These are phyloP conservation scores for Hyppa rectilinea DNA, from an alignment of 2,888 invertebrate species.

Conservation along the genomic window DNA sequence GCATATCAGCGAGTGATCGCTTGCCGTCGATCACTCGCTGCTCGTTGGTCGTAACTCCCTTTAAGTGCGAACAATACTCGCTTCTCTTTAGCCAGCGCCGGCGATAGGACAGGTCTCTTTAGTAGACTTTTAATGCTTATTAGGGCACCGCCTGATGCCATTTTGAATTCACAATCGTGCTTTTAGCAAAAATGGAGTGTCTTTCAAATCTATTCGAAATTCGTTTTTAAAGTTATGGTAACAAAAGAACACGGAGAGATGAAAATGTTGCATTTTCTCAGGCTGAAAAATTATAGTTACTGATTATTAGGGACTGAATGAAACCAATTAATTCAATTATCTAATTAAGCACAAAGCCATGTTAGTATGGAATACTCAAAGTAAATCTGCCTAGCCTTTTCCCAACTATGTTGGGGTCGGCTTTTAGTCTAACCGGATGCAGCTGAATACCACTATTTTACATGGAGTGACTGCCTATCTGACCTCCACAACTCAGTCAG, in stretches of 20 bases:
- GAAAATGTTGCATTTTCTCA: background rate
- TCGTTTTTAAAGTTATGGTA: background rate
- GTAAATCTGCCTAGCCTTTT: no score
- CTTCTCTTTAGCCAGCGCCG: background rate
- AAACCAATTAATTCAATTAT: background rate
- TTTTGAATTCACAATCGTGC: slow-evolving; percentile 28
- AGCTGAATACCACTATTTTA: no score
- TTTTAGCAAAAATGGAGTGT: slow-evolving; percentile 11
- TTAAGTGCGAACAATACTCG: background rate
- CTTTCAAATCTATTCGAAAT: slow-evolving; percentile 17
- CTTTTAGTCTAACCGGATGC: no score
- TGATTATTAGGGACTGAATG: background rate
- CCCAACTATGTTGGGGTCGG: no score
- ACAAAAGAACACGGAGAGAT: background rate
- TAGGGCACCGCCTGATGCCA: slow-evolving; percentile 10
- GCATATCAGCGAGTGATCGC: background rate
- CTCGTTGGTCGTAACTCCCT: background rate
- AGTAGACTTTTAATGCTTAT: slow-evolving; percentile 27
- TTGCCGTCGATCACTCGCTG: no score
- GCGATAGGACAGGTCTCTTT: background rate
- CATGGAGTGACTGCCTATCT: no score
- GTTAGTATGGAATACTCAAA: no score
- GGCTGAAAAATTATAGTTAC: background rate
- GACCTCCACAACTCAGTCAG: no score
- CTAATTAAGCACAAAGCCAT: no score